Evolutionary conservation across 2,888 invertebrate genomes (phyloP).

Genomic region (Phrixothrix hirtus): DNA sequence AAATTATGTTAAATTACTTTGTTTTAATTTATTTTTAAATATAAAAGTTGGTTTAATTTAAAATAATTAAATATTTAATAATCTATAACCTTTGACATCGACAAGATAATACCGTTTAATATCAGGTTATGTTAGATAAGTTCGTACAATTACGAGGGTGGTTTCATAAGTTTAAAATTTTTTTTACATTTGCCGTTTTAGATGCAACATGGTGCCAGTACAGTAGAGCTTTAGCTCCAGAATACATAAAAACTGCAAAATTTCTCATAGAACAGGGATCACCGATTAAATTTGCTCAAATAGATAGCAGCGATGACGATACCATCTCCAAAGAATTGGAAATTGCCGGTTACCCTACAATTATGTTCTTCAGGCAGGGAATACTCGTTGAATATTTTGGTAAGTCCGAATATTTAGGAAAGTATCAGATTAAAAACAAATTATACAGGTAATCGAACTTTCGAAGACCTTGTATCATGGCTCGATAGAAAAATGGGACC

Average conservation of each 20-base stretch:
- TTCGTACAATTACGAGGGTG: too few relatives aligned
- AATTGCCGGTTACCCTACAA: conserved; percentile 93
- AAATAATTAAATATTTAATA: too few relatives aligned
- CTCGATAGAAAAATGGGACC: conserved; percentile 96
- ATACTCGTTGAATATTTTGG: conserved; percentile 83
- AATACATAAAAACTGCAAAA: conserved; percentile 92
- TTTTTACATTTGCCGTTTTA: too few relatives aligned
- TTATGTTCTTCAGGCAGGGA: conserved; percentile 94
- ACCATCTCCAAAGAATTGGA: conserved; percentile 85
- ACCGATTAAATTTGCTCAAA: conserved; percentile 87
- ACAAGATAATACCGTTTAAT: too few relatives aligned
- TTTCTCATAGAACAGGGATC: conserved; percentile 78
- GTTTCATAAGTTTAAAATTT: too few relatives aligned
- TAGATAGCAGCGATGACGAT: conserved; percentile 93
- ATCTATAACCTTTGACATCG: too few relatives aligned
- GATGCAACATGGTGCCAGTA: conserved; percentile 99
- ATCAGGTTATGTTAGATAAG: too few relatives aligned
- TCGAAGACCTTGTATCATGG: conserved; percentile 92
- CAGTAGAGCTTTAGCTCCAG: conserved; percentile 96
- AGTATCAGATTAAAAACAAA: not conserved
- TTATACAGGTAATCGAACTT: conserved; percentile 79
- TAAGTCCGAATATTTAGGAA: conserved; percentile 47
- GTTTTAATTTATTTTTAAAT: too few relatives aligned
- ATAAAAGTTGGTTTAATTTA: too few relatives aligned
- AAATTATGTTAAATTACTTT: too few relatives aligned